Evolutionary conservation across 2,113 vertebrate species (phyloP).

Genomic region (Myrmophylax atrothorax): DNA sequence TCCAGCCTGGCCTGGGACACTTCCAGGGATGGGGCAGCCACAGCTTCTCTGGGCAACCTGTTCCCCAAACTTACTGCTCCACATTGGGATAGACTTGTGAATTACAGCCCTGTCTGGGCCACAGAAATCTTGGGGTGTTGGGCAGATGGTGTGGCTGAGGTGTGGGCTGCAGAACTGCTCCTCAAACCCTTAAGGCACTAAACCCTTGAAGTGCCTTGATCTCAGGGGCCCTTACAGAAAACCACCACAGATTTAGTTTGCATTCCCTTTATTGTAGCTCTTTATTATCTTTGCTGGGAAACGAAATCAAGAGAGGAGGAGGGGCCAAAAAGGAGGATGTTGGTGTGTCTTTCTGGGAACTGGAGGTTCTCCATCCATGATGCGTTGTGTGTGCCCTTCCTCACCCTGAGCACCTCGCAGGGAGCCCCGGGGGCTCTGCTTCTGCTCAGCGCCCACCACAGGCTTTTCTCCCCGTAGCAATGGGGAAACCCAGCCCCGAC

Average conservation of each 20-base stretch:
- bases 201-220: accelerated
- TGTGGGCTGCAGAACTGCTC: not conserved
- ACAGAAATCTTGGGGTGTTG: accelerated
- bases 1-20: not conserved
- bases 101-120: not conserved
- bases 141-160: not conserved
- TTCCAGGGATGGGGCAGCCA: not conserved
- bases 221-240: not conserved
- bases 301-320: not conserved
- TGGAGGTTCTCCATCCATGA: accelerated
- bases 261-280: not conserved
- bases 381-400: accelerated
- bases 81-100: not conserved
- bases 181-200: not conserved
- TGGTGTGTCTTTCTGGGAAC: not conserved
- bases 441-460: not conserved
- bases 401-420: accelerated
- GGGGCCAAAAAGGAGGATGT: not conserved
- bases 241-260: not conserved
- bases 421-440: not conserved
- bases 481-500: not conserved
- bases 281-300: not conserved
- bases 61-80: not conserved
- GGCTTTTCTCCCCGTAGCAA: not conserved
- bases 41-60: accelerated